Evolutionary conservation across 2,888 invertebrate species (phyloP).

Genomic region (Melipona beecheii): DNA sequence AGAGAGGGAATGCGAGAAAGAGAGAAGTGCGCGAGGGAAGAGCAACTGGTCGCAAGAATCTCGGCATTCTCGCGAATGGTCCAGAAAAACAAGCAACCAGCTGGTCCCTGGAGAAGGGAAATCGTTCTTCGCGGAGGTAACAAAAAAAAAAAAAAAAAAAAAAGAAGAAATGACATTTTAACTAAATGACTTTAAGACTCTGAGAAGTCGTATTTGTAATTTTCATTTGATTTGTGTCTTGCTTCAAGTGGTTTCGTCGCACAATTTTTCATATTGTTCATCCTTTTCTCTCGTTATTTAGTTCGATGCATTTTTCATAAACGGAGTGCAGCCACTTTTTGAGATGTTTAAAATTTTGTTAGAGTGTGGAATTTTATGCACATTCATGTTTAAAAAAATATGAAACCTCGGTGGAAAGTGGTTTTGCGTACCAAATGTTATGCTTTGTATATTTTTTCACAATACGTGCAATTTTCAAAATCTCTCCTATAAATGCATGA

Average conservation of each 20-base stretch:
- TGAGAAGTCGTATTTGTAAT: background rate
- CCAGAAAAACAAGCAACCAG: constrained; percentile 60
- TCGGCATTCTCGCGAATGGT: constrained; percentile 49
- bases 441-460: no score
- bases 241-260: background rate
- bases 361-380: no score
- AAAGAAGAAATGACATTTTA: no score
- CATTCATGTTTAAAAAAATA: no score
- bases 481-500: no score
- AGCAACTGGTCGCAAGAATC: constrained; percentile 48
- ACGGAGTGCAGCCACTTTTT: background rate
- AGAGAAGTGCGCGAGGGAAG: constrained; percentile 19
- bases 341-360: background rate
- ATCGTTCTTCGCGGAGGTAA: constrained; percentile 4
- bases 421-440: no score
- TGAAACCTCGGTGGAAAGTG: no score
- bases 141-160: background rate
- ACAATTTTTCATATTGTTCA: background rate
- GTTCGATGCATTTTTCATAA: background rate
- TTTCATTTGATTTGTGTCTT: no score
- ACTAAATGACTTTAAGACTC: background rate
- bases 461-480: no score
- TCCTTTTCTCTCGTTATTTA: no score
- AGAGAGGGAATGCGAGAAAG: background rate
- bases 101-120: constrained; percentile 36